Base-by-base conservation (phyloP, 2,113 vertebrate species). In the Sterrhoptilus dennistouni region DNA sequence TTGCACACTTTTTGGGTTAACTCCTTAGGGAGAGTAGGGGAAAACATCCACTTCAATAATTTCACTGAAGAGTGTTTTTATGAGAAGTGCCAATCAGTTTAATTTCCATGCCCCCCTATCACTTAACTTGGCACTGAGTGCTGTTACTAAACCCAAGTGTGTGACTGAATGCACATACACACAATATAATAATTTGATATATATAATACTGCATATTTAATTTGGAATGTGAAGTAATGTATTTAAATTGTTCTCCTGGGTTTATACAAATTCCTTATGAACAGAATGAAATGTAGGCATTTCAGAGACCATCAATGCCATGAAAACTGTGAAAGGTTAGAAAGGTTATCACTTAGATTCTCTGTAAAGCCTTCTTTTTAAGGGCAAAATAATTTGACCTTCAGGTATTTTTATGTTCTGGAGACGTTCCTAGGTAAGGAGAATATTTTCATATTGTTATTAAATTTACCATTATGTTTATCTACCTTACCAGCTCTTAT, bases 71-170 rank as follows among this genome's bases (percentile, higher is more conserved):
- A n/a, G 25, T 77, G 33, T 72, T 72, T 63, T 54, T n/a, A 22
- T 75, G 29, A 65, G 29, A 75, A 83, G 12, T 87, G 31, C 6
- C 60, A 10, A 20, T 57, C 8, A 16, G 25, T 49, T 77, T 87
- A 11, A 85, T 70, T 79, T 13, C 11, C 23, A 13, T 63, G 18
- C 27, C 6, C 7, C 12, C 29, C 5, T 8, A n/a, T 59, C 15
- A 1, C 8, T 0, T 89, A 52, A 78, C 45, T 66, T 19, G 3
- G 13, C 69, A 69, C 50, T 25, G 36, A 86, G 42, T 74, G 68
- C 23, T 56, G 44, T 68, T 66, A 96, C 90, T 94, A 96, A 95
- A 97, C 40, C 7, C 28, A 35, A 71, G 74, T 16, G 50, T 82
- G 35, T 94, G 77, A 33, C 76, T 83, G 59, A 86, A 23, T 91